Conservation (phyloP, 2,888 invertebrate genomes). For the Cheiracanthium punctorium region DNA sequence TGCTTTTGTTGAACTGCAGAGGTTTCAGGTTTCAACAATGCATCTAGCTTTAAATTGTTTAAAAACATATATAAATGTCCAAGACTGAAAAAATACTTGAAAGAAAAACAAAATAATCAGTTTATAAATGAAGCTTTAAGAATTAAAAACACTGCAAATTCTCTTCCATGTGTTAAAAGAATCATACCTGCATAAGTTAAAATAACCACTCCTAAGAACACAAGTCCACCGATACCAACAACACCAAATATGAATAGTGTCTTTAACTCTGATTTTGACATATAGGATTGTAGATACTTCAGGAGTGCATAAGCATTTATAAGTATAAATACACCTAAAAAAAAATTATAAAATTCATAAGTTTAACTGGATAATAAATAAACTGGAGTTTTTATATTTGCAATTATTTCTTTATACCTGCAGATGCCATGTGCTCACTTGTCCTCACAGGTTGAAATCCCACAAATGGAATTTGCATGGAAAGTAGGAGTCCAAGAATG, state of each 20-base stretch:
- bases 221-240: constrained; percentile 86
- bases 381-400: neutral
- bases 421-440: constrained; percentile 98
- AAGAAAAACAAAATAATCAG: too few relatives aligned
- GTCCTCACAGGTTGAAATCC: constrained; percentile 96
- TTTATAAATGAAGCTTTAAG: too few relatives aligned
- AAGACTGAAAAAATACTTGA: too few relatives aligned
- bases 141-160: too few relatives aligned
- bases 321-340: constrained; percentile 93
- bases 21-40: too few relatives aligned
- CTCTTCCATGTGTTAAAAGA: too few relatives aligned
- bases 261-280: constrained; percentile 92
- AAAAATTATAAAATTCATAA: too few relatives aligned
- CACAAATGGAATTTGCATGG: constrained; percentile 92
- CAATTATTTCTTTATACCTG: constrained; percentile 79
- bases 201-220: constrained; percentile 88
- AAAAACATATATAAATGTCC: too few relatives aligned
- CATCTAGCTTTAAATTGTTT: too few relatives aligned
- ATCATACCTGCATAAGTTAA: constrained; percentile 88
- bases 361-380: neutral
- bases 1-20: too few relatives aligned
- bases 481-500: constrained; percentile 96
- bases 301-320: constrained; percentile 91
- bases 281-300: constrained; percentile 89
- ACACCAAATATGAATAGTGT: constrained; percentile 84